Conservation (phyloP, 2,113 vertebrate species). For the Manacus vitellinus region DNA sequence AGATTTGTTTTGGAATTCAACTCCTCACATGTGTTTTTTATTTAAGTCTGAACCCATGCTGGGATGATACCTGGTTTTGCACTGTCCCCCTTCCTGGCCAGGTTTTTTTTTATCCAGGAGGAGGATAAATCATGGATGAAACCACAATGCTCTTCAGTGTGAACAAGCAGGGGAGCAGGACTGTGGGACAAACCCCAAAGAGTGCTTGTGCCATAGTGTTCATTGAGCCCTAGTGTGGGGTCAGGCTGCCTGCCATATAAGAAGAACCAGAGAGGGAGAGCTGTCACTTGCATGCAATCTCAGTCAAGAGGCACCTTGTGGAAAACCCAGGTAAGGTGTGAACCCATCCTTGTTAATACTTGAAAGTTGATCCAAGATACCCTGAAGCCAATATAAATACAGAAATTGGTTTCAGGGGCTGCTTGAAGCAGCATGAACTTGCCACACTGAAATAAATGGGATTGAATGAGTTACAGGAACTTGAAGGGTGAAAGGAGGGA, state of each 20-base stretch:
- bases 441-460: background rate
- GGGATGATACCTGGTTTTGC: background rate
- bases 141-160: background rate
- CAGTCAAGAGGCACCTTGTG: background rate
- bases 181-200: background rate
- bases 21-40: background rate
- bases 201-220: background rate
- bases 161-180: background rate
- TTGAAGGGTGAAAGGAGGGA: background rate
- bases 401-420: background rate
- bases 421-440: background rate
- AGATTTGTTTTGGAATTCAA: background rate
- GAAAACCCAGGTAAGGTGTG: background rate
- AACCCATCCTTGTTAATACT: background rate
- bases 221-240: accelerated
- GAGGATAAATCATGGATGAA: background rate
- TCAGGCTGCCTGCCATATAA: background rate
- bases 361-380: background rate
- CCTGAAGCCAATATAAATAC: background rate
- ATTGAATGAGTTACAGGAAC: background rate
- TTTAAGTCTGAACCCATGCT: background rate
- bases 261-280: background rate
- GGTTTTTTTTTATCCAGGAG: background rate
- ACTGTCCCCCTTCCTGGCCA: accelerated
- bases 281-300: no score